These are phyloP conservation scores for Drosophila kurseongensis DNA, from an alignment of 1,140 invertebrate genomes.

Conservation along the genomic window DNA sequence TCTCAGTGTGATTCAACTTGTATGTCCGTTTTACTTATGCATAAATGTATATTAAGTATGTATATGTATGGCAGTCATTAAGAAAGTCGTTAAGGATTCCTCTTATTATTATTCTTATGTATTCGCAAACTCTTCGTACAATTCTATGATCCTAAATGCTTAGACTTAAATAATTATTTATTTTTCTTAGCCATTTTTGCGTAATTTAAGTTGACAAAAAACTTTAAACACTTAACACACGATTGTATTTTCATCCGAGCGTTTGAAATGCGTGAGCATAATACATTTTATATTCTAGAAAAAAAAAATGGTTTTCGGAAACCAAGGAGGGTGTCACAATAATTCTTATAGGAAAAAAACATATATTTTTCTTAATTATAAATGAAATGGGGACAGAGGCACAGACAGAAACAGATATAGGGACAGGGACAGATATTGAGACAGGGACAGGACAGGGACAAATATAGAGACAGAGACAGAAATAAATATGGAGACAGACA, in stretches of 20 bases:
- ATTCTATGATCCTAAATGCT: slow-evolving; percentile 63
- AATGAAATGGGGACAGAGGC: background rate
- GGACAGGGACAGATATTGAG: background rate
- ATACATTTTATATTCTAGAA: slow-evolving; percentile 45
- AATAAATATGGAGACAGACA: background rate
- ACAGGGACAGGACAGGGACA: background rate
- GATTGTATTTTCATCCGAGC: slow-evolving; percentile 38
- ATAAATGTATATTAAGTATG: slow-evolving; percentile 37
- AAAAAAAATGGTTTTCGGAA: slow-evolving; percentile 29
- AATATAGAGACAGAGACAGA: background rate
- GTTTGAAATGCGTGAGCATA: slow-evolving; percentile 43
- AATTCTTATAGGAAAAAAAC: slow-evolving; percentile 3
- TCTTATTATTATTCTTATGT: slow-evolving; percentile 47
- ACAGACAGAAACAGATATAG: background rate
- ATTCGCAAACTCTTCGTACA: slow-evolving; percentile 50
- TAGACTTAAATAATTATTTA: slow-evolving; percentile 49
- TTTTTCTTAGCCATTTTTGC: slow-evolving; percentile 20
- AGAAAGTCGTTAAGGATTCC: slow-evolving; percentile 81
- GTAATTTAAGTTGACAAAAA: slow-evolving; percentile 27
- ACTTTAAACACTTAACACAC: slow-evolving; percentile 40
- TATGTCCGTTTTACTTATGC: slow-evolving; percentile 19
- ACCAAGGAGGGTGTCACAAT: slow-evolving; percentile 3
- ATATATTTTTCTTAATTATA: background rate
- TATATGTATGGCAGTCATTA: slow-evolving; percentile 79
- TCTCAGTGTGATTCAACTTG: slow-evolving; percentile 16